phyloP scores from a whole-genome alignment of 1,140 invertebrate species.

The Hestina assimilis region DNA sequence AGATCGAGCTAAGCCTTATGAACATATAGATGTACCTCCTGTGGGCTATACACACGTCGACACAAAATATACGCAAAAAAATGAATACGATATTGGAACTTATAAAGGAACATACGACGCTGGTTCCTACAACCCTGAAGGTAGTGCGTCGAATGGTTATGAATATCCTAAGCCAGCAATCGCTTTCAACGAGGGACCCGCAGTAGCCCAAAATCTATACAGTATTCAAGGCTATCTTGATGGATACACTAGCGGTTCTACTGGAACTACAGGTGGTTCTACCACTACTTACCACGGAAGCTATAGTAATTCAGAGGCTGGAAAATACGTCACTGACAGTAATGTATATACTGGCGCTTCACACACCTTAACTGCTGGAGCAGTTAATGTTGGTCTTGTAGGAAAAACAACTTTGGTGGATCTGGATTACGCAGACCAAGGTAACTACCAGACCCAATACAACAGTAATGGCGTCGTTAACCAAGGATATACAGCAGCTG shows the following conservation, averaged over 20 bases:
- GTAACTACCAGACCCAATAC: conserved; percentile 33
- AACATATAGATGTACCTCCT: conserved; percentile 47
- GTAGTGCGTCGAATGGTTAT: conserved; percentile 29
- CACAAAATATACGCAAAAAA: conserved; percentile 40
- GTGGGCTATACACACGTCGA: conserved; percentile 52
- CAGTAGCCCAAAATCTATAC: conserved; percentile 20
- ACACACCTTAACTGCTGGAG: conserved; percentile 70
- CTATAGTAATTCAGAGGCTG: conserved; percentile 42
- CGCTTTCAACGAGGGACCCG: conserved; percentile 30
- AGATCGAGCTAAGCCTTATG: conserved; percentile 61
- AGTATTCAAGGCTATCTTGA: conserved; percentile 16
- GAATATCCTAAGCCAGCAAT: conserved; percentile 38
- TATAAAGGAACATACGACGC: conserved; percentile 29
- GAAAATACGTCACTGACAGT: conserved; percentile 49
- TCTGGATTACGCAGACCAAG: conserved; percentile 46
- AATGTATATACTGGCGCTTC: conserved; percentile 55
- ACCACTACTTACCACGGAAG: conserved; percentile 26
- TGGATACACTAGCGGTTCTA: conserved; percentile 15
- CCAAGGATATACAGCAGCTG: conserved; percentile 41
- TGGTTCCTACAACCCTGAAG: conserved; percentile 21
- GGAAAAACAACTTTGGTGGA: conserved; percentile 74
- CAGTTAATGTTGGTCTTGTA: conserved; percentile 72
- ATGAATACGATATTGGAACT: conserved; percentile 31
- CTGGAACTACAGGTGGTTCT: conserved; percentile 1
- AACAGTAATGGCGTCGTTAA: conserved; percentile 31